Evolutionary conservation across 2,113 vertebrate genomes (phyloP).

Genomic region (Hemiprocne comata): DNA sequence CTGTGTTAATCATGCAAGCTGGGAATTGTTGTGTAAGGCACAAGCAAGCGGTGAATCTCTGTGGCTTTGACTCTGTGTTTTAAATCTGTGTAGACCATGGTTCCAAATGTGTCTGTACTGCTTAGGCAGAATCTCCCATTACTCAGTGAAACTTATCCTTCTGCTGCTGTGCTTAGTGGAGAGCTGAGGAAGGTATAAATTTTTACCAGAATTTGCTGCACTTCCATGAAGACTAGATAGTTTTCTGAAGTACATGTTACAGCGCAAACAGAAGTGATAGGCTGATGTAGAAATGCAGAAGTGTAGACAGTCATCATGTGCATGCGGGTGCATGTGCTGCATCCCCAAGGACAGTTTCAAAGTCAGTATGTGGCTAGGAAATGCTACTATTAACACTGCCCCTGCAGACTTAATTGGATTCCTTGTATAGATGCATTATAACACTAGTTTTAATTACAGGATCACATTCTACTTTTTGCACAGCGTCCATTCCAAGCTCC

Average conservation of each 20-base stretch:
- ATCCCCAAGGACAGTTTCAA: conserved; percentile 5
- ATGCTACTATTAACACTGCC: neutral
- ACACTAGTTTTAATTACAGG: conserved; percentile 39
- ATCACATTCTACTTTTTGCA: neutral
- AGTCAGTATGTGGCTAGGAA: neutral
- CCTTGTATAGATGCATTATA: neutral
- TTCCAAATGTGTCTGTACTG: accelerated
- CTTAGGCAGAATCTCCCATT: neutral
- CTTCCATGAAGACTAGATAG: neutral
- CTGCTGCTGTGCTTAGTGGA: neutral
- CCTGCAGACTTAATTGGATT: conserved; percentile 11
- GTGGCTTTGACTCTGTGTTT: neutral
- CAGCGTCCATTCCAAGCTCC: neutral
- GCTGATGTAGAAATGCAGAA: neutral
- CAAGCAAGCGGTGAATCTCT: neutral
- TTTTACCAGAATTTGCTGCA: neutral
- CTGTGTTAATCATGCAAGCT: neutral
- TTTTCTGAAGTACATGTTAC: neutral
- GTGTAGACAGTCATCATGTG: neutral
- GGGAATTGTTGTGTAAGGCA: neutral
- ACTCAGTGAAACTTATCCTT: neutral
- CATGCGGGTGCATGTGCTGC: neutral
- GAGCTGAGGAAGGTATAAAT: neutral
- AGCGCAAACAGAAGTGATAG: neutral
- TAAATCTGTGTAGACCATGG: neutral